Evolutionary conservation across 2,888 invertebrate species (phyloP).

Genomic region (Cataglyphis livida): DNA sequence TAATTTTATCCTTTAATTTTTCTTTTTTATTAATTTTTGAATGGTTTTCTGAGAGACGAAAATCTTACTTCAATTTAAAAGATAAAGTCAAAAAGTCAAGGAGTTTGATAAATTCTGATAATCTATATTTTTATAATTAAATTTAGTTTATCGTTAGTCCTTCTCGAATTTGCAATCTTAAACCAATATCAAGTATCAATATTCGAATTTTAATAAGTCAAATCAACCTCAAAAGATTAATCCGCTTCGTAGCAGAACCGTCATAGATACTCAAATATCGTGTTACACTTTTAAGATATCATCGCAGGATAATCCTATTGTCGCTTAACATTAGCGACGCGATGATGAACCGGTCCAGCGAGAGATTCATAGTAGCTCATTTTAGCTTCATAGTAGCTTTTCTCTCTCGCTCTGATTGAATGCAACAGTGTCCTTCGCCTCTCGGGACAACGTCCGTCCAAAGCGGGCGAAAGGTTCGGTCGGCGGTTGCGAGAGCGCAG

Average conservation of each 20-base stretch:
- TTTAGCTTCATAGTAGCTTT: constrained; percentile 1
- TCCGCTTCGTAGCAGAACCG: background rate
- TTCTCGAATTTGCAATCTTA: background rate
- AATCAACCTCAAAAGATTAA: constrained; percentile 3
- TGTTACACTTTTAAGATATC: background rate
- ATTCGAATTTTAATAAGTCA: constrained; percentile 5
- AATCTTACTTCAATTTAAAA: background rate
- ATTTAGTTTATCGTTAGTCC: background rate
- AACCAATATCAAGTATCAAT: background rate
- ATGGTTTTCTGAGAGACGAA: background rate
- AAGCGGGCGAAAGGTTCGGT: constrained; percentile 23
- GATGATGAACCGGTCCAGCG: constrained; percentile 72
- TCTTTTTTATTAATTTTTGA: background rate
- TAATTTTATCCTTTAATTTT: background rate
- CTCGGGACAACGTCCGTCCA: constrained; percentile 37
- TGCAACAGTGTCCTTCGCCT: constrained; percentile 24
- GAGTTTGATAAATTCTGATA: background rate
- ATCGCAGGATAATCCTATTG: background rate
- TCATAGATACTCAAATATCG: background rate
- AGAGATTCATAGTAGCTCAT: constrained; percentile 61
- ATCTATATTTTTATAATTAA: background rate
- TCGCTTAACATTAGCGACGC: constrained; percentile 65
- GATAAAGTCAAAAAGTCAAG: background rate
- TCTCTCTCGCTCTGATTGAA: background rate
- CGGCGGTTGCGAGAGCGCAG: constrained; percentile 31